Percentiles rank a stretch among this genome's conserved stretches.
phyloP scores from a whole-genome alignment of 2,113 vertebrate genomes.

The Scytalopus superciliaris region DNA sequence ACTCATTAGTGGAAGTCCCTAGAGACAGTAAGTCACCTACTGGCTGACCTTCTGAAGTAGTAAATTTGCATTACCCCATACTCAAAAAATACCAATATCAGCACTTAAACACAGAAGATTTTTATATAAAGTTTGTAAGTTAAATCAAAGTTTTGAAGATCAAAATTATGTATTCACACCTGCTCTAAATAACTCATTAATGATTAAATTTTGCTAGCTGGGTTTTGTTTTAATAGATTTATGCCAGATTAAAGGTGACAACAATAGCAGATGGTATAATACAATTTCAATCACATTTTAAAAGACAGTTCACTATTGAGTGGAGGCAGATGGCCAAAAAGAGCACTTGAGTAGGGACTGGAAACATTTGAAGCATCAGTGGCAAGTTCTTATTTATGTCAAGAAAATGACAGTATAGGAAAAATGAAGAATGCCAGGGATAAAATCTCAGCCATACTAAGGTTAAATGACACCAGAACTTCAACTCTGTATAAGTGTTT shows the following conservation, averaged over 20 bases:
- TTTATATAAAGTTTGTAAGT: neutral
- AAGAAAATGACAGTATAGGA: neutral
- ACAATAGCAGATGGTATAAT: neutral
- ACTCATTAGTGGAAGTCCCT: conserved; percentile 24
- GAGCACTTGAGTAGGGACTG: neutral
- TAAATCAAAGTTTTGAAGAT: neutral
- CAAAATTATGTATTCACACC: neutral
- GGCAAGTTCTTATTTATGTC: neutral
- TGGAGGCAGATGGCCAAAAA: neutral
- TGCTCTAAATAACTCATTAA: neutral
- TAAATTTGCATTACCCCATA: conserved; percentile 7
- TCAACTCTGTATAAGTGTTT: neutral
- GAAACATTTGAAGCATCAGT: neutral
- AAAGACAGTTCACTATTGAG: neutral
- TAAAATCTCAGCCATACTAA: neutral
- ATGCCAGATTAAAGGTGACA: neutral
- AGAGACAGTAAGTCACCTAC: conserved; percentile 43
- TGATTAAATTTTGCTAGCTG: neutral
- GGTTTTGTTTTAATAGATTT: neutral
- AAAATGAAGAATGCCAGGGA: neutral
- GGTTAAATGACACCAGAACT: neutral
- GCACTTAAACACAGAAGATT: neutral
- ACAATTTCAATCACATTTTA: neutral
- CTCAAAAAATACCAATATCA: conserved; percentile 13
- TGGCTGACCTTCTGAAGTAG: conserved; percentile 26